Percentiles rank a stretch among this genome's conserved stretches.
These are phyloP conservation scores for Chymomyza caudatula DNA, from an alignment of 2,888 invertebrate genomes.

Conservation along the genomic window DNA sequence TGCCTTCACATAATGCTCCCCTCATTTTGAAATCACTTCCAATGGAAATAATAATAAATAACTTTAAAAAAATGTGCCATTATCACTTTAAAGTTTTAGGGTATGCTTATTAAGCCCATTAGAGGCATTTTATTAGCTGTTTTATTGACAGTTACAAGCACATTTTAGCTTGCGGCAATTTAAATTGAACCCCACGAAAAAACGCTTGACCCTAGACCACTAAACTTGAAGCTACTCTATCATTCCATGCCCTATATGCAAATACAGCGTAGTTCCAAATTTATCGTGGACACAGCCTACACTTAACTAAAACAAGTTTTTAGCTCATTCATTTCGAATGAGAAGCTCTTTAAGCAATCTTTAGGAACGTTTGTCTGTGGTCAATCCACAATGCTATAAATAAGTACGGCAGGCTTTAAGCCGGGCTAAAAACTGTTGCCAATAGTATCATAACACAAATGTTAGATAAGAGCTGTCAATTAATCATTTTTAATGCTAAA, in stretches of 20 bases:
- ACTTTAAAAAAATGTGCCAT: background rate
- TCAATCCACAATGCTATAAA: background rate
- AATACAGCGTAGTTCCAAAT: background rate
- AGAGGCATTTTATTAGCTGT: background rate
- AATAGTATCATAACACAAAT: slow-evolving; percentile 36
- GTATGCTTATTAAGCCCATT: background rate
- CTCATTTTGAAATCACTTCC: background rate
- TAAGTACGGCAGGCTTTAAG: background rate
- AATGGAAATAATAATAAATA: background rate
- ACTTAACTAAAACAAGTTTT: background rate
- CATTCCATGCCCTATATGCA: background rate
- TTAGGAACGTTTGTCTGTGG: background rate
- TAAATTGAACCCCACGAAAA: background rate
- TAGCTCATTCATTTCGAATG: no score
- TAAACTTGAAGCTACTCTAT: background rate
- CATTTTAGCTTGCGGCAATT: background rate
- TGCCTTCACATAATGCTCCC: no score
- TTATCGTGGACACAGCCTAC: background rate
- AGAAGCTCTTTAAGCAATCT: background rate
- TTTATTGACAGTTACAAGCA: background rate
- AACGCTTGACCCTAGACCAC: background rate
- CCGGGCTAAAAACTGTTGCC: background rate
- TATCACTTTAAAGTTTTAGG: background rate
- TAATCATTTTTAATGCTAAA: slow-evolving; percentile 45
- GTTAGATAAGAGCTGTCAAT: slow-evolving; percentile 66